Conservation (phyloP, 2,888 invertebrate genomes). For the Eupsilia transversa region DNA sequence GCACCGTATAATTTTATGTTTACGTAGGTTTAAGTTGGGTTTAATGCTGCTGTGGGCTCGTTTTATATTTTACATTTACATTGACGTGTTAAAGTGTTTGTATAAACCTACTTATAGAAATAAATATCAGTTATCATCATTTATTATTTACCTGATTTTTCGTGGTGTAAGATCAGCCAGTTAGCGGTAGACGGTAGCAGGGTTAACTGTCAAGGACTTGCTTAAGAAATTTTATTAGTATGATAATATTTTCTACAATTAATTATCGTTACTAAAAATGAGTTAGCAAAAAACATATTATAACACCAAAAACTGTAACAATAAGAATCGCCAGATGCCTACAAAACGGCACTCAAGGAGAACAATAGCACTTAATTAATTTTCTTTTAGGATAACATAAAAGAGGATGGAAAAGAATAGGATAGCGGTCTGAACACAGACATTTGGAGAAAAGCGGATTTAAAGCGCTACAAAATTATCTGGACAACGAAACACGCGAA, state of each 20-base stretch:
- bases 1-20: constrained; percentile 36
- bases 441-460: constrained; percentile 80
- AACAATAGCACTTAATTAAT: constrained; percentile 87
- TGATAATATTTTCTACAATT: constrained; percentile 21
- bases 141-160: not conserved
- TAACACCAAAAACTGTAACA: constrained; percentile 51
- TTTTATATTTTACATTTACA: not conserved
- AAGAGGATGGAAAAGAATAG: constrained; percentile 78
- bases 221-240: not conserved
- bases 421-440: constrained; percentile 78
- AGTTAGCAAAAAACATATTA: constrained; percentile 52
- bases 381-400: constrained; percentile 84
- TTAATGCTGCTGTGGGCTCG: not conserved
- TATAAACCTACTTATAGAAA: no score
- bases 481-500: constrained; percentile 45
- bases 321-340: constrained; percentile 72
- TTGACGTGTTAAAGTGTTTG: not conserved
- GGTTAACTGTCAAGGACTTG: not conserved
- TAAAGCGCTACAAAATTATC: constrained; percentile 77
- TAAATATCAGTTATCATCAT: not conserved
- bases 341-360: constrained; percentile 79
- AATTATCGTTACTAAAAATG: constrained; percentile 43
- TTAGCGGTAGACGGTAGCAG: not conserved
- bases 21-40: constrained; percentile 5
- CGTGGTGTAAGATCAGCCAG: not conserved